Base-by-base conservation (phyloP, 2,888 invertebrate species). In the Blastobasis lacticolella region DNA sequence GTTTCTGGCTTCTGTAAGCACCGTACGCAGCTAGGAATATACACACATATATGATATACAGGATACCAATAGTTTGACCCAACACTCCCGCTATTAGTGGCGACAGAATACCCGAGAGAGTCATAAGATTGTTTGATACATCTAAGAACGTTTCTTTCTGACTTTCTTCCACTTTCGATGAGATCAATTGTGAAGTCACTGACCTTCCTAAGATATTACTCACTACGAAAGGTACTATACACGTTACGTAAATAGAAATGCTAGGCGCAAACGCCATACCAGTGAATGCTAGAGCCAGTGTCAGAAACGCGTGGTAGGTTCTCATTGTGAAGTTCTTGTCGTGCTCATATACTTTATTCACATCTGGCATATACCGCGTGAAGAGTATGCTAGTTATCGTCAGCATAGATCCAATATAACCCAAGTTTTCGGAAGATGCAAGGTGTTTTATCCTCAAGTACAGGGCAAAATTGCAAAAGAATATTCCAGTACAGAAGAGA, bases 111-210 rank as follows among this genome's bases (percentile, higher is more conserved):
- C 90, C 82, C 3, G 90, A 83, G 37, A 91, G 53, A 4, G 90
- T 89, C 59, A 89, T 86, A 1, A 90, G 72, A 66, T 90, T 90
- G 61, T 88, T 88, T 3, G 88, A 82, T 10, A 88, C 83, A 10
- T 91, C 91, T 23, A 90, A 75, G 5, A 91, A 67, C 4, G 90
- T 88, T 1, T 91, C 91, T 56, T 81, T 80, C 55, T 90, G 88
- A n/a, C 75, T 71, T 45, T 77, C 66, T n/a, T 74, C 70, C 44
- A 88, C 82, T 60, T 84, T 81, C 56, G 71, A 76, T 36, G 90
- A 67, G 47, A 90, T 70, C 65, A 90, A 77, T 63, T 90, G 89
- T 61, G 88, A 80, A 37, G 76, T 75, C 36, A 87, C 68, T 10
- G 90, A 77, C 47, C 89, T 79, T 47, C 89, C 74, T 8, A 89